These are phyloP conservation scores for Xanthorhoe spadicearia DNA, from an alignment of 2,888 invertebrate genomes.

Conservation along the genomic window DNA sequence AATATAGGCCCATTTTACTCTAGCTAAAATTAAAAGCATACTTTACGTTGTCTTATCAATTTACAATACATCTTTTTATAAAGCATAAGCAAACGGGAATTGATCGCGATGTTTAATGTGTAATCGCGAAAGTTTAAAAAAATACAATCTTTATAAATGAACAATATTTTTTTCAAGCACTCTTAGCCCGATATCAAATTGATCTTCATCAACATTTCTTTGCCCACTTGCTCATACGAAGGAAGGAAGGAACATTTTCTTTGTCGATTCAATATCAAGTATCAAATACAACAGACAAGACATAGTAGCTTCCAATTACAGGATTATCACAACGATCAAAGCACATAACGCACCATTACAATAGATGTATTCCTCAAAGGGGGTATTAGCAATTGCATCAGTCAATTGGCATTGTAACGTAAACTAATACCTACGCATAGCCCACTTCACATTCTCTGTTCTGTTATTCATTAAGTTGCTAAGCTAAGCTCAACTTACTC, in stretches of 20 bases:
- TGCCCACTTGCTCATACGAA: too few relatives aligned
- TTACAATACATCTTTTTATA: not conserved
- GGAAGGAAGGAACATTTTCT: too few relatives aligned
- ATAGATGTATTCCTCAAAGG: constrained; percentile 12
- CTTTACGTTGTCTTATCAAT: not conserved
- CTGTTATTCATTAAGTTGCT: constrained; percentile 49
- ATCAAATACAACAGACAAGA: not conserved
- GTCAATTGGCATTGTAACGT: constrained; percentile 19
- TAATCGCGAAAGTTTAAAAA: too few relatives aligned
- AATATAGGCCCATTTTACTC: constrained; percentile 15
- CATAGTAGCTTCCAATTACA: not conserved
- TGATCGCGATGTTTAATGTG: too few relatives aligned
- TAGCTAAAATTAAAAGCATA: not conserved
- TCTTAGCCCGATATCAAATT: not conserved
- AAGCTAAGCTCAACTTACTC: constrained; percentile 50
- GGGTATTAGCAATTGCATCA: not conserved
- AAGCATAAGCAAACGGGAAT: too few relatives aligned
- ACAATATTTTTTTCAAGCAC: too few relatives aligned
- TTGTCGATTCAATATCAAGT: not conserved
- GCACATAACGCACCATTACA: constrained; percentile 1
- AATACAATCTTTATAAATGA: too few relatives aligned
- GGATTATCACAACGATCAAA: not conserved
- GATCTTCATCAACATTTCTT: not conserved
- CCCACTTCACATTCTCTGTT: constrained; percentile 34
- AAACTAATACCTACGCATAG: constrained; percentile 33